Conservation (phyloP, 2,113 vertebrate genomes). For the Mus musculus region GRCm39 chr12:118951001-118951500, state of each 20-base stretch:
- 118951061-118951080: background rate
- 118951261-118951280: conserved; percentile 46
- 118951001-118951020: background rate
- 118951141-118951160: background rate
- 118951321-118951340: conserved; percentile 19
- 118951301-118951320: background rate
- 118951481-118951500: background rate
- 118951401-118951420: background rate
- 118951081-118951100: background rate
- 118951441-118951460: background rate
- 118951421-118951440: background rate
- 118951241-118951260: background rate
- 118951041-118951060: conserved; percentile 32
- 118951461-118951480: background rate
- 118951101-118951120: conserved; percentile 10
- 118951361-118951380: conserved; percentile 6
- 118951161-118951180: background rate
- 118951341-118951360: background rate
- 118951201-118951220: background rate
- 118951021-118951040: background rate
- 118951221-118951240: background rate
- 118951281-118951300: conserved; percentile 16
- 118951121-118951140: conserved; percentile 25
- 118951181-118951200: background rate
- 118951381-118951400: background rate